A percentile compares a stretch with the other conserved stretches of the same genome.
These are phyloP conservation scores for Seriola aureovittata DNA, from an alignment of 2,113 vertebrate genomes.

Conservation along the genomic window DNA sequence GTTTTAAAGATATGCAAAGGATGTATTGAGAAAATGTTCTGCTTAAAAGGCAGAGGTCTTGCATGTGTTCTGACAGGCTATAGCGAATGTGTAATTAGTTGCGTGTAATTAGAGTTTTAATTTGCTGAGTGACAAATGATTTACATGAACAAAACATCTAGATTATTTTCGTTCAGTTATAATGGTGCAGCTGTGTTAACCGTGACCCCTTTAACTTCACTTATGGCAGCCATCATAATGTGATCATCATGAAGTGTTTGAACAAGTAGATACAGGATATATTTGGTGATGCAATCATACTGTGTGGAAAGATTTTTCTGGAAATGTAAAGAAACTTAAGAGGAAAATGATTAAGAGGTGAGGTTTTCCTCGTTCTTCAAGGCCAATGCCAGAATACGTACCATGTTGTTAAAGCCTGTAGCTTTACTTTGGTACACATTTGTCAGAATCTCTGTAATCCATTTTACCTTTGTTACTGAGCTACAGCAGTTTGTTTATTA, in stretches of 20 bases:
- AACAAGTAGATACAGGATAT: not conserved
- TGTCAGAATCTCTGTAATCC: conserved; percentile 19
- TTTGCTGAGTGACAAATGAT: conserved; percentile 26
- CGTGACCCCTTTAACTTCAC: not conserved
- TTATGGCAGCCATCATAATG: not conserved
- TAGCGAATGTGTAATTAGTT: conserved; percentile 20
- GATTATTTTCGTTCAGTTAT: not conserved
- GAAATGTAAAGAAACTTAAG: no score
- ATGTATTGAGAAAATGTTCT: not conserved
- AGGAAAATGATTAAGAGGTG: not conserved
- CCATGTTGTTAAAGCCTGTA: not conserved
- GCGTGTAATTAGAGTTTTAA: conserved; percentile 24
- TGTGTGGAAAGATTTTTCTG: not conserved
- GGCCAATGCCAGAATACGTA: not conserved
- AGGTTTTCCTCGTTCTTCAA: not conserved
- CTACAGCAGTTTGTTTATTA: conserved; percentile 22
- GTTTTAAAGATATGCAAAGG: conserved; percentile 1
- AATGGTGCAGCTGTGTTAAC: not conserved
- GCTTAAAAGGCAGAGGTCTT: not conserved
- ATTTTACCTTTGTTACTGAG: conserved; percentile 23
- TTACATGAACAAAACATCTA: conserved; percentile 18
- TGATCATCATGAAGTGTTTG: not conserved
- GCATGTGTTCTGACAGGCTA: conserved; percentile 2
- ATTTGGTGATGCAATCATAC: not conserved
- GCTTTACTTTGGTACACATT: not conserved